These are phyloP conservation scores for Aspidiotus destructor DNA, from an alignment of 2,888 invertebrate species.

Conservation along the genomic window DNA sequence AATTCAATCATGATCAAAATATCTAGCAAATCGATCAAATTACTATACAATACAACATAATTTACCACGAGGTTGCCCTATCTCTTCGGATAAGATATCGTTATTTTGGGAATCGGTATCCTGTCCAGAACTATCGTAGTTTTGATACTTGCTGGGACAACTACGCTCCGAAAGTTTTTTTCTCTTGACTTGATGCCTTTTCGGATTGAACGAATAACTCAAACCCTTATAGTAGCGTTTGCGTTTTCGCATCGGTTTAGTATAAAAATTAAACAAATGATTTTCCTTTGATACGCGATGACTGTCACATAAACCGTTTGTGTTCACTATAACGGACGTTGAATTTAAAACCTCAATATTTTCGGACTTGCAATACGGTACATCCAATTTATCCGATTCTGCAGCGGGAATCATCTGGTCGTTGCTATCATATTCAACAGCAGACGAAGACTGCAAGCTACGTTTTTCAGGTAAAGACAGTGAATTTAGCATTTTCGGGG, in stretches of 20 bases:
- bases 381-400: background rate
- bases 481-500: conserved; percentile 5
- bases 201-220: conserved; percentile 37
- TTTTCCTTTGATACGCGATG: background rate
- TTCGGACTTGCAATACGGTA: background rate
- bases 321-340: conserved; percentile 6
- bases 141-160: background rate
- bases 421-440: background rate
- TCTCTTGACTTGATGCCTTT: conserved; percentile 22
- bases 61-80: conserved; percentile 1
- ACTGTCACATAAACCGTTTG: conserved; percentile 8
- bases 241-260: conserved; percentile 34
- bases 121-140: conserved; percentile 18
- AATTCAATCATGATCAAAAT: background rate
- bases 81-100: conserved; percentile 15
- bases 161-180: conserved; percentile 1
- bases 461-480: conserved; percentile 10
- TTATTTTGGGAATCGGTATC: conserved; percentile 24
- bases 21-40: background rate
- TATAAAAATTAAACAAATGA: conserved; percentile 36
- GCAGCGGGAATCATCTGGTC: background rate
- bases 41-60: background rate
- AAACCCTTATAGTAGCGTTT: conserved; percentile 38
- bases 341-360: conserved; percentile 3
- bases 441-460: background rate